Evolutionary conservation across 2,797 vertebrate genomes (phyloP).

Genomic region (Coilia nasus): DNA sequence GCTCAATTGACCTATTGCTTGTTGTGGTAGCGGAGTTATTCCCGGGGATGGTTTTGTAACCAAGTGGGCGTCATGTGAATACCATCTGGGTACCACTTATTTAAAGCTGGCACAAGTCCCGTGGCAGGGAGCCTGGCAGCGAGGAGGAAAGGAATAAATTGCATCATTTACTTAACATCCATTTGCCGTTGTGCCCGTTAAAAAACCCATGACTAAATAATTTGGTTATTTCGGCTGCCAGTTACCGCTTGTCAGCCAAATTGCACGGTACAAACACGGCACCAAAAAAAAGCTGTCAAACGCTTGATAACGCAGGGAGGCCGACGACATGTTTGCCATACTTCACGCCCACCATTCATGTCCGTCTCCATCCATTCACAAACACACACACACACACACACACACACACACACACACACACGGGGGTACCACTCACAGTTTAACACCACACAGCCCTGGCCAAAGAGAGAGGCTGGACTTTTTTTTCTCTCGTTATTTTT

Average conservation of each 20-base stretch:
- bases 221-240: conserved; percentile 88
- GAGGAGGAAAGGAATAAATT: conserved; percentile 92
- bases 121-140: conserved; percentile 90
- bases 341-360: conserved; percentile 6
- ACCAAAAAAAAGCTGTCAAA: conserved; percentile 56
- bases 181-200: conserved; percentile 89
- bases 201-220: conserved; percentile 94
- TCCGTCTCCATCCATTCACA: neutral
- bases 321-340: conserved; percentile 59
- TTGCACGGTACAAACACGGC: conserved; percentile 67
- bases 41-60: conserved; percentile 86
- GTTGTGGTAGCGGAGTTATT: conserved; percentile 87
- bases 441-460: neutral
- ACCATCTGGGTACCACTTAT: conserved; percentile 98
- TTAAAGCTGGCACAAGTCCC: conserved; percentile 94
- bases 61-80: conserved; percentile 90
- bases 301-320: conserved; percentile 58
- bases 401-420: no score
- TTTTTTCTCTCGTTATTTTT: no score
- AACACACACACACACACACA: neutral
- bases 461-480: neutral
- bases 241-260: conserved; percentile 85
- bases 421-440: neutral
- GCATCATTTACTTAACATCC: conserved; percentile 98
- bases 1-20: conserved; percentile 87